Conservation (phyloP, 2,797 vertebrate genomes). For the Gymnodraco acuticeps region DNA sequence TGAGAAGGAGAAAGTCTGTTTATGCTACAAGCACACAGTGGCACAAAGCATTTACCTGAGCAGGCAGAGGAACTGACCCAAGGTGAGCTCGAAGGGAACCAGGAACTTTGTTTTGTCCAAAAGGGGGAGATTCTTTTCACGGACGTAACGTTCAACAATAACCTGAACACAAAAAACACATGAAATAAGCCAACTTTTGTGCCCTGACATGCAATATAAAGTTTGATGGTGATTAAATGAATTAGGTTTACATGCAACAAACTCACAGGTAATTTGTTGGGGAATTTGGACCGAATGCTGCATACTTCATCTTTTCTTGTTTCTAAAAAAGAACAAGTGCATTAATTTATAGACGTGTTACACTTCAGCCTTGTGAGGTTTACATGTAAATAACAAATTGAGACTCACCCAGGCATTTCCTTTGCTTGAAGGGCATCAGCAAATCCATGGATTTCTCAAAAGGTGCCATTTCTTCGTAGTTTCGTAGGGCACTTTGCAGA, state of each 20-base stretch:
- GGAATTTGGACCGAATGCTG: constrained; percentile 86
- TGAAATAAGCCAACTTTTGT: not conserved
- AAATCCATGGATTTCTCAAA: constrained; percentile 87
- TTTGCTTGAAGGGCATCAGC: constrained; percentile 85
- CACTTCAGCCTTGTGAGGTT: not conserved
- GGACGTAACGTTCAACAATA: constrained; percentile 87
- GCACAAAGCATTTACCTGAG: constrained; percentile 80
- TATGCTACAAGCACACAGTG: not conserved
- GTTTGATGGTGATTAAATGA: not conserved
- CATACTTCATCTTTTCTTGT: constrained; percentile 88
- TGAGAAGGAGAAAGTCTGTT: not conserved
- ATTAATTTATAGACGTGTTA: not conserved
- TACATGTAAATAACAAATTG: not conserved
- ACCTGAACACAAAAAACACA: constrained; percentile 74
- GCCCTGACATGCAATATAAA: not conserved
- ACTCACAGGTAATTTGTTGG: constrained; percentile 88
- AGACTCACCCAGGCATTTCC: constrained; percentile 85
- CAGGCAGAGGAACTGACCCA: constrained; percentile 89
- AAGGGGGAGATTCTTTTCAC: constrained; percentile 85
- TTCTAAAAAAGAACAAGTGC: constrained; percentile 64
- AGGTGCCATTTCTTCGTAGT: constrained; percentile 82
- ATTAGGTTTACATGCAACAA: fast-evolving
- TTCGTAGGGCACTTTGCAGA: constrained; percentile 45
- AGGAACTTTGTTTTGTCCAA: constrained; percentile 90
- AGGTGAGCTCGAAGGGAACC: constrained; percentile 87